Base-by-base conservation (phyloP, 35 echinoderm and acorn worm species). In the Stichopus chloronotus region DNA sequence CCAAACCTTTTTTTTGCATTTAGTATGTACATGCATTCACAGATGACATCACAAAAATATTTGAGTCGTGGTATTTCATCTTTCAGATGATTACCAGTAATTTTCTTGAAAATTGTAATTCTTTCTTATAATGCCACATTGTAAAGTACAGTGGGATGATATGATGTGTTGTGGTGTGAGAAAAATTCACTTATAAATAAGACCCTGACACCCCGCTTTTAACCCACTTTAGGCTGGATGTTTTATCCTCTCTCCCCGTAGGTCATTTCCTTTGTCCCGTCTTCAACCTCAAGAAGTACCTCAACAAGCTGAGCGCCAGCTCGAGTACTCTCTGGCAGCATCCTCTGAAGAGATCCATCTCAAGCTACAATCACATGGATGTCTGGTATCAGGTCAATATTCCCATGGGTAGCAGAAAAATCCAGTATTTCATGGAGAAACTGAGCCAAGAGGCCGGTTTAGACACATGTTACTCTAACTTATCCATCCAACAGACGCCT, bases 321-420 rank as follows among this genome's bases (percentile, higher is more conserved):
- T 53, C 71, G 0, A 91, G 76, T 16, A 79, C 21, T 53, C 90
- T 91, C 4, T 91, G 90, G 90, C 90, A 91, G 53, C 90, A 91
- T 20, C 71, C 90, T 13, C 43, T 91, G 2, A 91, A 79, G 30
- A 91, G 76, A n/a, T 79, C 76, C 10, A 9, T 57, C 52, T 55
- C 55, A 5, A 72, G 68, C 19, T 78, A 54, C 19, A 52, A 59
- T 65, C 21, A 16, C 19, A 74, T 52, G 57, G 53, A 91, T 16
- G 69, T 76, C 71, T 91, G 90, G 90, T 91, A 91, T 72, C 90
- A 91, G 22, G 90, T 43, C 3, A 77, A 91, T 17, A 77, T 91
- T 72, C 90, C 90, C 53, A 58, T 91, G 19, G 90, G 90, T 4
- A 79, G 53, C 21, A 77, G 90, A 53, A 91, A 77, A 11, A 91